These are phyloP conservation scores for Petrolisthes cinctipes DNA, from an alignment of 2,888 invertebrate species.

Conservation along the genomic window DNA sequence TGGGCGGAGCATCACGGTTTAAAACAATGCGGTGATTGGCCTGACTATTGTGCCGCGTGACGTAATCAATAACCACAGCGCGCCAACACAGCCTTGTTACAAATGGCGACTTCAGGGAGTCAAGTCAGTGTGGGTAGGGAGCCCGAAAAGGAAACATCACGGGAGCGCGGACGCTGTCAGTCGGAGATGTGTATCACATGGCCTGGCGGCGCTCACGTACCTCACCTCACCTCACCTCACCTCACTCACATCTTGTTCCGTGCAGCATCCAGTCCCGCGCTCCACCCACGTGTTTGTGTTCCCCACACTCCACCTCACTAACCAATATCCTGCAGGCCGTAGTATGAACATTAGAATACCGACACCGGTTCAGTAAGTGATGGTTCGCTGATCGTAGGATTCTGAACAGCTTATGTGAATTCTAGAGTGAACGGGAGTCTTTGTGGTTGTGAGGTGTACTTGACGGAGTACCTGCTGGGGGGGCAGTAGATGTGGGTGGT, in stretches of 20 bases:
- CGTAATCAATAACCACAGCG: constrained; percentile 64
- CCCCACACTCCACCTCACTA: neutral
- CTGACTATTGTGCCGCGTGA: constrained; percentile 65
- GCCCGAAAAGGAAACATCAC: constrained; percentile 57
- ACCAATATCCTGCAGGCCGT: too few relatives aligned
- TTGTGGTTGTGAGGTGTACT: neutral
- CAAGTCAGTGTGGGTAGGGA: constrained; percentile 63
- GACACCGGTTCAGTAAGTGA: too few relatives aligned
- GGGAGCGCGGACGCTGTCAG: constrained; percentile 44
- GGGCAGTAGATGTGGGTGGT: neutral
- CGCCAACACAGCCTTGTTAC: constrained; percentile 63
- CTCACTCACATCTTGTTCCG: neutral
- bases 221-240: constrained; percentile 32
- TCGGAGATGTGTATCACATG: constrained; percentile 58
- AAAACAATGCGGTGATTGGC: constrained; percentile 66
- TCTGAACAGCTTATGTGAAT: too few relatives aligned
- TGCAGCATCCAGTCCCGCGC: constrained; percentile 19
- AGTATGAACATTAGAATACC: too few relatives aligned
- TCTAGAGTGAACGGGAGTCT: neutral
- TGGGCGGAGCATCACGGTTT: constrained; percentile 49
- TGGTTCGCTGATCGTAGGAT: too few relatives aligned
- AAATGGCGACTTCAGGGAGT: constrained; percentile 62
- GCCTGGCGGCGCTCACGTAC: constrained; percentile 43
- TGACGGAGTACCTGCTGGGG: neutral
- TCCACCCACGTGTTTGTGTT: constrained; percentile 8